A percentile compares a stretch with the other conserved stretches of the same genome.
These are phyloP conservation scores for Apantesis nais DNA, from an alignment of 2,888 invertebrate genomes.

Conservation along the genomic window DNA sequence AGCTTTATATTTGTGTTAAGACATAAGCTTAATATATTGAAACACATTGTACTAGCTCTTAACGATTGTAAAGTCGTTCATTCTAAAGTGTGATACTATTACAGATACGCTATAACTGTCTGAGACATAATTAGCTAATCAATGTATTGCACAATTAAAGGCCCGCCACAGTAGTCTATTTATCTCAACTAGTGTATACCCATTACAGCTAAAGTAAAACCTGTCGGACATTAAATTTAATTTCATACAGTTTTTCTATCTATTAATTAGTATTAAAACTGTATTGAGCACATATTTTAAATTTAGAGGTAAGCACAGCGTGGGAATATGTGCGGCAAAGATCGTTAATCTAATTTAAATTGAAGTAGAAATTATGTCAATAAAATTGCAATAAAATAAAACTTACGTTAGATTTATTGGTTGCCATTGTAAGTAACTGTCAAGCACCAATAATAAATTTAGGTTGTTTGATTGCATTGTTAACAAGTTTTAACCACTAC, in stretches of 20 bases:
- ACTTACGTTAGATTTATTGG: neutral
- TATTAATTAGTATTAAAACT: conserved; percentile 36
- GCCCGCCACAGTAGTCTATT: conserved; percentile 36
- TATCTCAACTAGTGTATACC: conserved; percentile 40
- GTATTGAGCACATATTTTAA: conserved; percentile 29
- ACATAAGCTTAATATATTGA: conserved; percentile 9
- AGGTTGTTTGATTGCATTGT: neutral
- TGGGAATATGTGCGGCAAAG: conserved; percentile 36
- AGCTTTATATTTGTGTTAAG: neutral
- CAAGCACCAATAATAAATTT: neutral
- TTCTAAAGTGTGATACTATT: conserved; percentile 24
- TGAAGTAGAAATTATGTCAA: neutral
- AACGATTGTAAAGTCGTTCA: conserved; percentile 30
- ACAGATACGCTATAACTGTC: conserved; percentile 33
- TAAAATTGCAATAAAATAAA: conserved; percentile 9
- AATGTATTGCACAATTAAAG: conserved; percentile 57
- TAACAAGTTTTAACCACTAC: conserved; percentile 1
- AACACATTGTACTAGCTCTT: conserved; percentile 19
- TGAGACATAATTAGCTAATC: conserved; percentile 61
- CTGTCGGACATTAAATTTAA: conserved; percentile 53
- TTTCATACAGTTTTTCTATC: conserved; percentile 47
- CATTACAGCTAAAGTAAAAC: conserved; percentile 48
- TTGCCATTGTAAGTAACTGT: neutral
- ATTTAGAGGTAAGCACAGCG: conserved; percentile 25
- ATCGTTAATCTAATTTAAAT: neutral